phyloP scores from a whole-genome alignment of 2,888 invertebrate genomes.

The Oscheius sp. region DNA sequence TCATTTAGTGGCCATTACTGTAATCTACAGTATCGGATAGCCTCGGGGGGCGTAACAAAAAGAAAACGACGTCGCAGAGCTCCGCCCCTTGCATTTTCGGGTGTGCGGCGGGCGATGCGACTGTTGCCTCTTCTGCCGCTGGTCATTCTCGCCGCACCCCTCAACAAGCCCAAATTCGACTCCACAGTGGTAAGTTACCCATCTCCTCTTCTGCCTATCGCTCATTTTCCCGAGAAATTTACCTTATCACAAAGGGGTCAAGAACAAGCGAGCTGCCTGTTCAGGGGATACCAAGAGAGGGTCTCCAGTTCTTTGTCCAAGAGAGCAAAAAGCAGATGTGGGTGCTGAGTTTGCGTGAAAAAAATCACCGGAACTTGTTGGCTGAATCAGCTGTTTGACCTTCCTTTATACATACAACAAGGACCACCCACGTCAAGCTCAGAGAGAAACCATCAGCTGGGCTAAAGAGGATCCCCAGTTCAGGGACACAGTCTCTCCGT shows the following conservation, averaged over 20 bases:
- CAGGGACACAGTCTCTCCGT: not conserved
- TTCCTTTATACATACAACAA: constrained; percentile 7
- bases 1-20: constrained; percentile 1
- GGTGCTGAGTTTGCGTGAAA: not conserved
- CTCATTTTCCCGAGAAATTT: too few relatives aligned
- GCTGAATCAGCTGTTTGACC: constrained; percentile 20
- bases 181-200: constrained; percentile 30
- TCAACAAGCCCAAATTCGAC: constrained; percentile 30
- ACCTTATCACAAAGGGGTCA: too few relatives aligned
- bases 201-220: too few relatives aligned
- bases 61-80: not conserved
- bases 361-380: constrained; percentile 1
- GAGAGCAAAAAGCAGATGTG: not conserved
- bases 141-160: constrained; percentile 37
- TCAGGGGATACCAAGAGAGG: too few relatives aligned
- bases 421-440: constrained; percentile 13
- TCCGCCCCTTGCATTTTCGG: constrained; percentile 35
- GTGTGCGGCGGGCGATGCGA: constrained; percentile 31
- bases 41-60: not conserved
- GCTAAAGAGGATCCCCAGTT: not conserved
- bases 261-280: too few relatives aligned
- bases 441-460: not conserved
- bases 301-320: too few relatives aligned
- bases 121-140: constrained; percentile 35
- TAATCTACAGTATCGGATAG: not conserved